Percentiles rank a stretch among this genome's conserved stretches.
phyloP scores from a whole-genome alignment of 1,140 invertebrate genomes.

The Philotrypesis tridentata region DNA sequence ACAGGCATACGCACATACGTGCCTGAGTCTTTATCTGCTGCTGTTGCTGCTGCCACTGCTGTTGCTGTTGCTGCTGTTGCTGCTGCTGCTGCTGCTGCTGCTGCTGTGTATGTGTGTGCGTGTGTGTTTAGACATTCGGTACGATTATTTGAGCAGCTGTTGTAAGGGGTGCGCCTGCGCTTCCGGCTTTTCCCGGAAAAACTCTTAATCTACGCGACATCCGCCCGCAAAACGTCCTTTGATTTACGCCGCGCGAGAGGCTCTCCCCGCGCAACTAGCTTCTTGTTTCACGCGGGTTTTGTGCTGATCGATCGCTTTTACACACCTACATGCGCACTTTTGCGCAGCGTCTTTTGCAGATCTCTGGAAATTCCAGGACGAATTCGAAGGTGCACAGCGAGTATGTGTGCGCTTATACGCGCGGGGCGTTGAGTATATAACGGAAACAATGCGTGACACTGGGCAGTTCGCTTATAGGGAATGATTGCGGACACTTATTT shows the following conservation, averaged over 20 bases:
- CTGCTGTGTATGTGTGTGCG: too few species aligned
- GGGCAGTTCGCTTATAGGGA: conserved; percentile 29
- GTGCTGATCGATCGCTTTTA: background rate
- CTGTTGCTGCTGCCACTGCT: too few species aligned
- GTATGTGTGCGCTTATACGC: too few species aligned
- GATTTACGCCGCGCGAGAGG: conserved; percentile 18
- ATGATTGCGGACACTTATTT: conserved; percentile 52
- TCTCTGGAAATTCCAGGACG: too few species aligned
- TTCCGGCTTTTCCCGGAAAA: conserved; percentile 57
- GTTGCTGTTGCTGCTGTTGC: too few species aligned
- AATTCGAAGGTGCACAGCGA: too few species aligned
- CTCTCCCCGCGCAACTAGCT: background rate
- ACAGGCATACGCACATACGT: background rate
- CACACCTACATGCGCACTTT: too few species aligned
- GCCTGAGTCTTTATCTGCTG: conserved; percentile 36
- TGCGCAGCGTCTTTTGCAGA: too few species aligned
- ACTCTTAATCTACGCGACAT: conserved; percentile 49
- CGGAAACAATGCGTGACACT: conserved; percentile 24
- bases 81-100: too few species aligned
- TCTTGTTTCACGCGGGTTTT: background rate
- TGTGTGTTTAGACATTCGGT: conserved; percentile 52
- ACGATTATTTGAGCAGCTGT: conserved; percentile 62
- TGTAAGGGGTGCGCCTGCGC: conserved; percentile 33
- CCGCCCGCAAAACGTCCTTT: conserved; percentile 28
- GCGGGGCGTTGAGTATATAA: too few species aligned